These are phyloP conservation scores for Allobates femoralis DNA, from an alignment of 2,797 vertebrate genomes.

Conservation along the genomic window DNA sequence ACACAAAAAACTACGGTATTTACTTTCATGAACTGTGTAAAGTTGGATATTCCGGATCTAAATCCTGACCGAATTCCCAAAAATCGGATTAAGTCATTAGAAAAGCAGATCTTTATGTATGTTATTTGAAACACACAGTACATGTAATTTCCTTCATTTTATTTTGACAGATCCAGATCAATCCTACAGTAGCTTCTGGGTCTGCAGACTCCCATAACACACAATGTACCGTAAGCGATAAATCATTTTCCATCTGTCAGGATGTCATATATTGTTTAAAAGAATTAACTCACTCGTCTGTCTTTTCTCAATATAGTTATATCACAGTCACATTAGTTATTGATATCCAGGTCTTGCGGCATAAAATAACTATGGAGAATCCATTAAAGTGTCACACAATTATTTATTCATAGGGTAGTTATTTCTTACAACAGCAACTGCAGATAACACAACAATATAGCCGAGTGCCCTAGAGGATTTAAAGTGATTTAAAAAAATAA, in stretches of 20 bases:
- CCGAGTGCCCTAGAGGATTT: conserved; percentile 8
- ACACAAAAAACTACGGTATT: not conserved
- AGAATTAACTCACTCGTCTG: conserved; percentile 9
- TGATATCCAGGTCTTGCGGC: not conserved
- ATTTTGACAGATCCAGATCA: not conserved
- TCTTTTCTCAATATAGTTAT: conserved; percentile 14
- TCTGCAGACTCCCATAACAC: not conserved
- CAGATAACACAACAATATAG: conserved; percentile 25
- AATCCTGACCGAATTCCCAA: not conserved
- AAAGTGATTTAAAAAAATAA: conserved; percentile 29
- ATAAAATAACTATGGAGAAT: not conserved
- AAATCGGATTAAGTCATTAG: not conserved
- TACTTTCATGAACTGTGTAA: not conserved
- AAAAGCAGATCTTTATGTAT: not conserved
- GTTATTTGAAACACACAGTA: not conserved
- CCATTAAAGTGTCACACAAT: conserved; percentile 8
- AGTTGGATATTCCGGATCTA: not conserved
- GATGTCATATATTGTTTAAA: conserved; percentile 13
- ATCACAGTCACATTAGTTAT: conserved; percentile 14
- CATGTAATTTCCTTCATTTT: not conserved
- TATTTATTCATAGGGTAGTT: conserved; percentile 26
- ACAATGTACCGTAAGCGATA: not conserved
- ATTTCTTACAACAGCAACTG: conserved; percentile 16
- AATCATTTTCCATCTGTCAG: conserved; percentile 28
- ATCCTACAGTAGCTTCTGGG: not conserved